phyloP scores from a whole-genome alignment of 2,888 invertebrate species.

The Scelioninae gen. 1 region DNA sequence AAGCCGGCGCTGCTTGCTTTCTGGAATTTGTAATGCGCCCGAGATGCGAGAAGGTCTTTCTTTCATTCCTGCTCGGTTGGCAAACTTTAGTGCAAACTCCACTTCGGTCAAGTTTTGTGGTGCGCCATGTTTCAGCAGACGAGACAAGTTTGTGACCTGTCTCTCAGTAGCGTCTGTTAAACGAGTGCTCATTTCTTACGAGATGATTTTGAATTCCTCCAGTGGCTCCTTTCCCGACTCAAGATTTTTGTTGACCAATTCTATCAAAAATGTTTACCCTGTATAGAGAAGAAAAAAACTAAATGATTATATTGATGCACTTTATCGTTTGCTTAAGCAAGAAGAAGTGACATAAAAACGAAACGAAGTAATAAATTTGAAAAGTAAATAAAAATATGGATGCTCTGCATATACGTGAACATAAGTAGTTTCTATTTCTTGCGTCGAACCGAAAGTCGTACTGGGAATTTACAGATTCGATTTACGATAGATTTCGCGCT shows the following conservation, averaged over 20 bases:
- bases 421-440: slow-evolving; percentile 51
- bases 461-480: slow-evolving; percentile 68
- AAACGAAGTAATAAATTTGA: slow-evolving; percentile 18
- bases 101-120: slow-evolving; percentile 69
- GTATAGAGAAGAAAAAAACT: not conserved
- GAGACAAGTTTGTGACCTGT: slow-evolving; percentile 67
- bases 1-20: slow-evolving; percentile 46
- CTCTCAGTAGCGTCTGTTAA: slow-evolving; percentile 52
- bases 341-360: not conserved
- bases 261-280: slow-evolving; percentile 22
- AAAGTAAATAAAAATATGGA: slow-evolving; percentile 17
- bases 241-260: slow-evolving; percentile 50
- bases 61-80: slow-evolving; percentile 57
- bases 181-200: slow-evolving; percentile 60
- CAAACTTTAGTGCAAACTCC: slow-evolving; percentile 62
- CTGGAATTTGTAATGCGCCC: slow-evolving; percentile 63
- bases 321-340: slow-evolving; percentile 3
- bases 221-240: slow-evolving; percentile 8
- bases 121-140: slow-evolving; percentile 62
- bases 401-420: slow-evolving; percentile 8
- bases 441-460: slow-evolving; percentile 26
- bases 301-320: slow-evolving; percentile 8
- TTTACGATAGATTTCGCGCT: slow-evolving; percentile 66
- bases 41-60: slow-evolving; percentile 50
- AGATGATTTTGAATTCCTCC: slow-evolving; percentile 43